Conservation (phyloP, 2,113 vertebrate species). For the Rhabdomys dilectus region DNA sequence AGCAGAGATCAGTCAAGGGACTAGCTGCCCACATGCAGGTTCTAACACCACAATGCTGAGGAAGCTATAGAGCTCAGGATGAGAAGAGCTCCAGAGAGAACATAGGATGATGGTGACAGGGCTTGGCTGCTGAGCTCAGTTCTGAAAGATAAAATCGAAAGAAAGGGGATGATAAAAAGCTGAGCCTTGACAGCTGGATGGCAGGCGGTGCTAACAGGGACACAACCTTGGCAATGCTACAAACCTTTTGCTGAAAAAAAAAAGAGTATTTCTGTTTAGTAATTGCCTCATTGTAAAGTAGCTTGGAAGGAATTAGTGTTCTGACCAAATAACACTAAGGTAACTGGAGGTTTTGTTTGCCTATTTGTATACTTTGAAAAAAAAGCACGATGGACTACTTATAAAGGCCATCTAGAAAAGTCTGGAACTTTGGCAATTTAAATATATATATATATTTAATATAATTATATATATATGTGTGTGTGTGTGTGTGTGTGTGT, state of each 20-base stretch:
- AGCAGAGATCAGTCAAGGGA: neutral
- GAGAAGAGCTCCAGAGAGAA: neutral
- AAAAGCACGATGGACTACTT: neutral
- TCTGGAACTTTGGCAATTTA: neutral
- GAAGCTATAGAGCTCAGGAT: neutral
- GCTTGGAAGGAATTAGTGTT: neutral
- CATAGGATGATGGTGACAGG: neutral
- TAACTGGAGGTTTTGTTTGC: neutral
- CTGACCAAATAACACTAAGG: neutral
- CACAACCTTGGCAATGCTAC: neutral
- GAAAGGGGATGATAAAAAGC: neutral
- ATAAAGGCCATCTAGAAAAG: neutral
- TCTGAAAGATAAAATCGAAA: conserved; percentile 18
- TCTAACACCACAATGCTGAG: neutral
- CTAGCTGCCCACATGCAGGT: neutral
- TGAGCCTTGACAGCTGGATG: neutral
- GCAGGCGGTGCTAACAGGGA: neutral
- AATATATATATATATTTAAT: no score
- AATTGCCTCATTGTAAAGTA: conserved; percentile 3
- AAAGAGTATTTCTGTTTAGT: neutral
- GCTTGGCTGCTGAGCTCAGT: neutral
- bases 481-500: no score
- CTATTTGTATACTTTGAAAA: neutral
- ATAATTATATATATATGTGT: no score
- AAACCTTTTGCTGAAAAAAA: neutral